Evolutionary conservation across 2,888 invertebrate genomes (phyloP), one percentile per base, ranked within the genome.

Genomic region (Saturnia pavonia): DNA sequence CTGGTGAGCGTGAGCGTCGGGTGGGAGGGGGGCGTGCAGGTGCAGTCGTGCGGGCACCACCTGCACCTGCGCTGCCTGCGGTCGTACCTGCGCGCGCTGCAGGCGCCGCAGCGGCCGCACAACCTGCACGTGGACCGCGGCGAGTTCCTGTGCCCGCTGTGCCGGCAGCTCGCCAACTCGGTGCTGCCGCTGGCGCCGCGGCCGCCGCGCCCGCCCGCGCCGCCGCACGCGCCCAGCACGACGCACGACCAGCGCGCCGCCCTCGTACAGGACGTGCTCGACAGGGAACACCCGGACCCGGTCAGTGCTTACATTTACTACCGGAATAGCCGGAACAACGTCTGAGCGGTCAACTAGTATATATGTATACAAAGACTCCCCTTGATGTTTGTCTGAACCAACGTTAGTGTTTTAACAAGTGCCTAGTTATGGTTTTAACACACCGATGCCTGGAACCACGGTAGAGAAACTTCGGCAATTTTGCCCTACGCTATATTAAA

Each of bases 21-120:
- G 6, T 97, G 97, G 96, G 97, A 97, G 89, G 97, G 98, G 75
- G 99, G 99, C 70, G 97, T 99, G 70, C 97, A 98, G 89, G 97
- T 98, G 70, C 97, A 97, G 90, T 98, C 99, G 1, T 99, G 99
- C 94, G 99, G 99, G 0, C 99, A 99, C 92, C 98, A 98, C 91
- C 95, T 99, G 72, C 99, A 99, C 93, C 95, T 99, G 81, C 97
- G 97, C 86, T 99, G 99, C 89, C 96, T 99, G 82, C 96, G 97
- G 85, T 96, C 98, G 0, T 99, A 99, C 94, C 94, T 99, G 80
- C 96, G 96, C 81, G 97, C 99, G 48, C 94, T 99, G 74, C 95
- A 96, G 79, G 96, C 96, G 74, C 96, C 97, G 77, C 97, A 97
- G 86, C 94, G 97, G 45, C 96, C 96, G 76, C 96, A 96, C 87